These are phyloP conservation scores for Phaethornis superciliosus DNA, from an alignment of 2,113 vertebrate species.

Conservation along the genomic window DNA sequence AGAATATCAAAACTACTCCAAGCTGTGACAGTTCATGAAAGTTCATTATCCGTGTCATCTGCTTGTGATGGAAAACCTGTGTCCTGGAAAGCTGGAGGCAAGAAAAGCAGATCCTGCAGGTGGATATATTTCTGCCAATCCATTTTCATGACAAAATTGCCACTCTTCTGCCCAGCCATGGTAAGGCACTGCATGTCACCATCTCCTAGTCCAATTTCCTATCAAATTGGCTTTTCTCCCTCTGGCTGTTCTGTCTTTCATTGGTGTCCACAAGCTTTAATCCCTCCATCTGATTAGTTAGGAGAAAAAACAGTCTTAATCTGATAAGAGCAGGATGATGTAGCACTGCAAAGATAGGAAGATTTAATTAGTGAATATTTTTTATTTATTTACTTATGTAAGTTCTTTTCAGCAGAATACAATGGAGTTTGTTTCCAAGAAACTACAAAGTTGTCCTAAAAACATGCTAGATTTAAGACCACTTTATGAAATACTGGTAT, in stretches of 20 bases:
- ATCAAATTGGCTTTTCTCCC: conserved; percentile 34
- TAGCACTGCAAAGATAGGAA: neutral
- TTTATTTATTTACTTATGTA: neutral
- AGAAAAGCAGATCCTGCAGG: neutral
- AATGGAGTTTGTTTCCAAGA: neutral
- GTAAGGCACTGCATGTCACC: neutral
- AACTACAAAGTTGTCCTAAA: neutral
- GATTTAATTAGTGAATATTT: neutral
- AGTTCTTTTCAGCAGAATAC: neutral
- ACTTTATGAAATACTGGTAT: neutral
- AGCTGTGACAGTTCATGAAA: neutral
- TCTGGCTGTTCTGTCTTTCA: conserved; percentile 4
- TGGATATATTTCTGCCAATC: neutral
- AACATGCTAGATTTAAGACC: neutral
- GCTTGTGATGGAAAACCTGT: neutral
- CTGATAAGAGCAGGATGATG: conserved; percentile 18
- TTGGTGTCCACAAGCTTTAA: conserved; percentile 11
- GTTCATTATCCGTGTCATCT: neutral
- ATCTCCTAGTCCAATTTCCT: conserved; percentile 3
- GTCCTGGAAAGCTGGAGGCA: neutral
- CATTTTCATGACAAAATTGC: neutral
- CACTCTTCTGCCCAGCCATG: neutral
- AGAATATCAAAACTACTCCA: neutral
- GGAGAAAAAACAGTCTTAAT: conserved; percentile 6
- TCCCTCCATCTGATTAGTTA: conserved; percentile 16